Evolutionary conservation across 2,888 invertebrate genomes (phyloP).

Genomic region (Electrophaes corylata): DNA sequence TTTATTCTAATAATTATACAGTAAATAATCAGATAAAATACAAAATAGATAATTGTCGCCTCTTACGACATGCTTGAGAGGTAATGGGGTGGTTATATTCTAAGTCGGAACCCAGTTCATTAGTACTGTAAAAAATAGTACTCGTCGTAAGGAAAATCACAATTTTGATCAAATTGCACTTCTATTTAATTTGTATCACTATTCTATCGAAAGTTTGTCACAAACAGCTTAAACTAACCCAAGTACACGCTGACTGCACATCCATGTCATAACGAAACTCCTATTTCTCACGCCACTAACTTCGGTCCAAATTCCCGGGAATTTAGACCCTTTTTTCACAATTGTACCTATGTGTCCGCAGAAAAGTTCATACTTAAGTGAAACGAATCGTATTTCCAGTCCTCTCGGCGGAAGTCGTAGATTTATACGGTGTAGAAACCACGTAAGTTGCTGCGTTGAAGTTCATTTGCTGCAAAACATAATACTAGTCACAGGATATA

Average conservation of each 20-base stretch:
- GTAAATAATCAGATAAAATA: too few species aligned
- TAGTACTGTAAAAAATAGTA: too few species aligned
- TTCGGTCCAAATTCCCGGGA: slow-evolving; percentile 8
- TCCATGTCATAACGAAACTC: slow-evolving; percentile 21
- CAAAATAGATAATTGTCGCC: too few species aligned
- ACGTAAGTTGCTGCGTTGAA: too few species aligned
- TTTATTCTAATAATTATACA: too few species aligned
- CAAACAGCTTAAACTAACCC: background rate
- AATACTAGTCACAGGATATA: too few species aligned
- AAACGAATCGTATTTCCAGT: slow-evolving; percentile 32
- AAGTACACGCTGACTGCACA: slow-evolving; percentile 9
- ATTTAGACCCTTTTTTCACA: slow-evolving; percentile 24
- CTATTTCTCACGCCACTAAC: slow-evolving; percentile 9
- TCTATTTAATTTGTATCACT: background rate
- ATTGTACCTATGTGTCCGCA: slow-evolving; percentile 31
- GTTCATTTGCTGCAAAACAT: too few species aligned
- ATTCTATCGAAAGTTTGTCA: background rate
- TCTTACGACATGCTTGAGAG: too few species aligned
- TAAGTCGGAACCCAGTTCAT: too few species aligned
- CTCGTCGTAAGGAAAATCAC: too few species aligned
- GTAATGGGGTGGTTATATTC: too few species aligned
- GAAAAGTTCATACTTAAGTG: slow-evolving; percentile 30
- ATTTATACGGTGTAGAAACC: background rate
- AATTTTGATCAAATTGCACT: background rate
- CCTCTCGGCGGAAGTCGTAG: background rate